Evolutionary conservation across 2,888 invertebrate genomes (phyloP), one percentile per base, ranked within the genome.

Genomic region (Drosophila mimetica): DNA sequence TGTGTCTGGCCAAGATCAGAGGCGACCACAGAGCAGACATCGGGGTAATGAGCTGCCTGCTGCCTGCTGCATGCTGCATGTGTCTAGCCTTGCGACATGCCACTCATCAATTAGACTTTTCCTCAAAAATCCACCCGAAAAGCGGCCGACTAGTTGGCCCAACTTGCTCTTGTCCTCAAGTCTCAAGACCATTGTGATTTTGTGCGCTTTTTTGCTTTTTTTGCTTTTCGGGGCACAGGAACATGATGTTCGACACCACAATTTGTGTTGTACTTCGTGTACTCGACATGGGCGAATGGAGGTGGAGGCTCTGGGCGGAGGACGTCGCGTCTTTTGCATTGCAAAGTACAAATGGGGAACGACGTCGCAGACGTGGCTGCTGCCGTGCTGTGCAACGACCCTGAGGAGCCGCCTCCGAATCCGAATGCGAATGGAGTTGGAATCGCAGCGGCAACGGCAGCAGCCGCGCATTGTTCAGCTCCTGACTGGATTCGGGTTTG

Each of bases 171-270:
- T 63, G 44, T 60, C 60, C 36, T 30, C 44, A 11, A n/a, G 58
- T 41, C 36, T 22, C 22, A 34, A 36, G 28, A 18, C 39, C 58
- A 71, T 65, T 71, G 71, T 25, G 25, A 25, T 25, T 32, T 16
- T 34, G 34, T n/a, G n/a, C 8, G 1, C n/a, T 22, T 54, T 52
- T 20, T 46, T 36, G 36, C 4, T 16, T 20, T 39, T 6, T 16
- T 20, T 39, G 42, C 32, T 51, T 50, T 57, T 58, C 28, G 55
- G 64, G 37, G 47, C 48, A 48, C 58, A 32, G 58, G 39, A 89
- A 89, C 89, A 89, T 84, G 89, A 76, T 89, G 89, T 89, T 89
- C 86, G 79, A 89, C 89, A 89, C 89, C 85, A 80, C 80, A 89
- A 89, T 88, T 89, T 88, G 88, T 89, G 86, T 85, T 81, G 80